A percentile compares a stretch with the other conserved stretches of the same genome.
phyloP scores from a whole-genome alignment of 2,888 invertebrate species.

The Acanthosepion pharaonis region DNA sequence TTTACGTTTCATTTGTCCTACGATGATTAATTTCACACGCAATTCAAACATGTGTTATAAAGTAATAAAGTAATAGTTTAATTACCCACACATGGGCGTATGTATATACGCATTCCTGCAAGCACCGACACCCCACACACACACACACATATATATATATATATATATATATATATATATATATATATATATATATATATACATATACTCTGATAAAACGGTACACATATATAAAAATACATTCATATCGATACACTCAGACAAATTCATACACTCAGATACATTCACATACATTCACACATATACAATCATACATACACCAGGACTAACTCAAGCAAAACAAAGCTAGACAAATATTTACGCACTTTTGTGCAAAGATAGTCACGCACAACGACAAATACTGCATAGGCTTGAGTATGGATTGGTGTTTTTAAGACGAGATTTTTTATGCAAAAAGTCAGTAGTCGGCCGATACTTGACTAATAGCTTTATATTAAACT shows the following conservation, averaged over 20 bases:
- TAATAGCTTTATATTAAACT: too few species aligned
- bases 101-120: not conserved
- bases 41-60: not conserved
- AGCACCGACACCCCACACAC: not conserved
- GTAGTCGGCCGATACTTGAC: too few species aligned
- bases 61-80: not conserved
- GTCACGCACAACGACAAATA: too few species aligned
- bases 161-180: not conserved
- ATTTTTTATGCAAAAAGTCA: too few species aligned
- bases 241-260: not conserved
- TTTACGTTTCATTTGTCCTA: not conserved
- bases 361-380: too few species aligned
- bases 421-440: too few species aligned
- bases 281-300: not conserved
- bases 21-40: not conserved
- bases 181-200: not conserved
- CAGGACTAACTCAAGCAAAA: too few species aligned
- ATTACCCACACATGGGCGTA: not conserved
- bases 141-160: not conserved
- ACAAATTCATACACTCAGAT: not conserved
- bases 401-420: too few species aligned
- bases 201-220: not conserved
- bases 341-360: too few species aligned
- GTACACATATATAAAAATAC: not conserved
- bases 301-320: not conserved